A percentile compares a stretch with the other conserved stretches of the same genome.
Evolutionary conservation across 2,113 vertebrate genomes (phyloP).

Genomic region (Tychaedon coryphoeus): DNA sequence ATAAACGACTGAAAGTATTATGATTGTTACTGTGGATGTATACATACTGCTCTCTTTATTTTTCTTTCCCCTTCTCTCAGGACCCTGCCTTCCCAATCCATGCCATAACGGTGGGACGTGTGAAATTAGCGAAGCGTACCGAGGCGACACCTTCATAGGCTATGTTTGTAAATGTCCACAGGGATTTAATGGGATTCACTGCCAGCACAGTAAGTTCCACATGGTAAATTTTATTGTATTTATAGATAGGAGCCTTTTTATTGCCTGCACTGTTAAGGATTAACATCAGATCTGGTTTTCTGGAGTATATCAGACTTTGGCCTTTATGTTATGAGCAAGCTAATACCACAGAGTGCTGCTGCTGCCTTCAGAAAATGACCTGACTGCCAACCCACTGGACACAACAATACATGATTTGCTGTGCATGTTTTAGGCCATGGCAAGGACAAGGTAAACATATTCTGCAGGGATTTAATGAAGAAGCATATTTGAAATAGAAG

Average conservation of each 20-base stretch:
- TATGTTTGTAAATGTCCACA: constrained; percentile 92
- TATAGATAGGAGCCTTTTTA: not conserved
- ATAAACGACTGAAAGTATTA: not conserved
- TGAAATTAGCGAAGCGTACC: constrained; percentile 93
- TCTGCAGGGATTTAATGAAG: not conserved
- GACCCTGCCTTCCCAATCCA: constrained; percentile 93
- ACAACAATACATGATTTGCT: not conserved
- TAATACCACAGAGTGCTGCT: not conserved
- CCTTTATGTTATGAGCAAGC: not conserved
- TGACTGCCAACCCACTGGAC: not conserved
- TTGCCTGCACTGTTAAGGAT: not conserved
- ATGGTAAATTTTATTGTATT: constrained; percentile 8
- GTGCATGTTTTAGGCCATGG: accelerated
- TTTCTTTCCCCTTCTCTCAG: constrained; percentile 65
- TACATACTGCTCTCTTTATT: not conserved
- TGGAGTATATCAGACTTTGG: not conserved
- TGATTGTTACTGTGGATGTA: not conserved
- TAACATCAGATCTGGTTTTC: not conserved
- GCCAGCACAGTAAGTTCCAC: constrained; percentile 94
- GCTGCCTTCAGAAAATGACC: not conserved
- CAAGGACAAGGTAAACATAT: not conserved
- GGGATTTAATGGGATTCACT: constrained; percentile 95
- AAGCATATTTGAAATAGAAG: not conserved
- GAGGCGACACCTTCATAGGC: constrained; percentile 96
- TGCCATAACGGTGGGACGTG: constrained; percentile 96